Percentiles rank a stretch among this genome's conserved stretches.
These are phyloP conservation scores for Xenentodon cancila DNA, from an alignment of 2,797 vertebrate genomes.

Conservation along the genomic window DNA sequence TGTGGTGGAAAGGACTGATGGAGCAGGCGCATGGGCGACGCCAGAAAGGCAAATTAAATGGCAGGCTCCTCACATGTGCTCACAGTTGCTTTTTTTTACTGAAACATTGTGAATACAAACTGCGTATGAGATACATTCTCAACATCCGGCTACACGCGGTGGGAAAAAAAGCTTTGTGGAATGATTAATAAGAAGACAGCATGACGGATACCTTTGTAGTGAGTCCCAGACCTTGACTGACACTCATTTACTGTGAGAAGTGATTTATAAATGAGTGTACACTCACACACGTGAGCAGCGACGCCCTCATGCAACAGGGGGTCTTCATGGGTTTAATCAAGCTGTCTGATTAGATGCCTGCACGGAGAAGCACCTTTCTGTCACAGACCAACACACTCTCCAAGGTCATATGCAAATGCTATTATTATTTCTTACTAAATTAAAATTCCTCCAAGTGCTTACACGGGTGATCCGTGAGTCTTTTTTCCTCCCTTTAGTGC, in stretches of 20 bases:
- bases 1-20: background rate
- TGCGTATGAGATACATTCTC: no score
- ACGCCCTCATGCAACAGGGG: slow-evolving; percentile 38
- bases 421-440: slow-evolving; percentile 41
- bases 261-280: slow-evolving; percentile 41
- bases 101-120: no score
- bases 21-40: no score
- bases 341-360: slow-evolving; percentile 56
- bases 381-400: slow-evolving; percentile 38
- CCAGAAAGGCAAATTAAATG: no score
- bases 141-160: background rate
- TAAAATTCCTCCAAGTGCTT: slow-evolving; percentile 44
- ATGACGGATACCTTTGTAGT: slow-evolving; percentile 23
- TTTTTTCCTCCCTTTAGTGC: background rate
- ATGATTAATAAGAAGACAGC: slow-evolving; percentile 15
- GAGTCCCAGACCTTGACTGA: slow-evolving; percentile 44
- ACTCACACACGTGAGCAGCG: slow-evolving; percentile 23
- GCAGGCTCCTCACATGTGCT: no score
- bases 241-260: slow-evolving; percentile 56
- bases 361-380: slow-evolving; percentile 43
- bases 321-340: slow-evolving; percentile 58
- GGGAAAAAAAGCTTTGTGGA: background rate
- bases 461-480: slow-evolving; percentile 17
- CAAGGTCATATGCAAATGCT: slow-evolving; percentile 75
- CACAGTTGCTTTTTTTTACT: no score